A percentile compares a stretch with the other conserved stretches of the same genome.
Conservation (phyloP, 2,113 vertebrate genomes). For the Pollimyrus isidori region DNA sequence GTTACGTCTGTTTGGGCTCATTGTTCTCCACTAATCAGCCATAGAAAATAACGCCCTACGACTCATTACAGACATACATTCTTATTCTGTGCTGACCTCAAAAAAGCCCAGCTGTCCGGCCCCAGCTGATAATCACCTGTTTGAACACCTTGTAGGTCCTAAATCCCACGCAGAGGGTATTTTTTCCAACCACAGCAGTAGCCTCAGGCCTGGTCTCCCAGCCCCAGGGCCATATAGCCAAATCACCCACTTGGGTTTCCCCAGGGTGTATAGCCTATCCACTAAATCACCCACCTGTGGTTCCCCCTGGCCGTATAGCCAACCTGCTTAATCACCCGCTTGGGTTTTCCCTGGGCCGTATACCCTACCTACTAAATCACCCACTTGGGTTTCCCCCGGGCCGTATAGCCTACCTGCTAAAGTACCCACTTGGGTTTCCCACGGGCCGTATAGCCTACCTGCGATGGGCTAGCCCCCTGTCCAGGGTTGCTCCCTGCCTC, state of each 20-base stretch:
- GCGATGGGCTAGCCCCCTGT: too few species aligned
- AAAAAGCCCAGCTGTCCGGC: constrained; percentile 66
- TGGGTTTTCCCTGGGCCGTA: background rate
- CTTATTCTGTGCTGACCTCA: constrained; percentile 71
- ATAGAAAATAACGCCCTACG: constrained; percentile 72
- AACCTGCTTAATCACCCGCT: too few species aligned
- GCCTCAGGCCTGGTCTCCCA: background rate
- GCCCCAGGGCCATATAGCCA: background rate
- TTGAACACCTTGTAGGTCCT: constrained; percentile 50
- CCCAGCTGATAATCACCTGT: constrained; percentile 59
- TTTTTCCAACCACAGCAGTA: constrained; percentile 5
- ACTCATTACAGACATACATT: constrained; percentile 66
- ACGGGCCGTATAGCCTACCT: background rate
- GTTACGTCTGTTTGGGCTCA: constrained; percentile 72
- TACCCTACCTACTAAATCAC: too few species aligned
- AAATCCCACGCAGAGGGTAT: constrained; percentile 10
- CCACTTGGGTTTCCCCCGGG: too few species aligned
- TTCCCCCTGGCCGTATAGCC: background rate
- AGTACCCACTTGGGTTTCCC: constrained; percentile 1
- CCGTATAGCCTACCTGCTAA: too few species aligned
- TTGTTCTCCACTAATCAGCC: constrained; percentile 86
- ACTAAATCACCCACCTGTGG: too few species aligned
- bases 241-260: too few species aligned
- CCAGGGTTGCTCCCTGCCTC: too few species aligned
- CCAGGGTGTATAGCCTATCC: too few species aligned